Conservation (phyloP, 1,140 invertebrate species). For the Glomeris maerens region DNA sequence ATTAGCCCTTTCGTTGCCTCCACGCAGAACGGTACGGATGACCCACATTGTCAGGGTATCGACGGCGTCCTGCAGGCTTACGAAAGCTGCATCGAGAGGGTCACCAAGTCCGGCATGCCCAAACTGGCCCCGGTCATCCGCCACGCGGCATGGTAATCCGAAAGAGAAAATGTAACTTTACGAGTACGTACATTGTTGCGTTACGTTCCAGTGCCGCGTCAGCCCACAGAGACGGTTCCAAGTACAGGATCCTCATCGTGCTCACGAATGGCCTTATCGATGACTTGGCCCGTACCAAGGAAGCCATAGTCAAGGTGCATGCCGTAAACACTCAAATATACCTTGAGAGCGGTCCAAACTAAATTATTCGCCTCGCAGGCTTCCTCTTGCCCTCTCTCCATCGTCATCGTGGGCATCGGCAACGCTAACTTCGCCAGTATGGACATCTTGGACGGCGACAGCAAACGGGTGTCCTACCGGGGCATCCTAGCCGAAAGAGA, state of each 20-base stretch:
- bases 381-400: conserved; percentile 40
- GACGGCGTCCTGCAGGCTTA: not conserved
- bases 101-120: conserved; percentile 37
- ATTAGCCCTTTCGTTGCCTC: no score
- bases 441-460: conserved; percentile 44
- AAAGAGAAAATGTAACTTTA: no score
- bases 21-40: no score
- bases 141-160: no score
- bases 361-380: conserved; percentile 26
- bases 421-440: conserved; percentile 41
- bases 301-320: conserved; percentile 23
- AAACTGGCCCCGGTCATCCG: conserved; percentile 38
- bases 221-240: conserved; percentile 31
- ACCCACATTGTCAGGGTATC: no score
- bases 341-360: no score
- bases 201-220: conserved; percentile 36
- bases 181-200: no score
- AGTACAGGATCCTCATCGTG: conserved; percentile 48
- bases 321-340: no score
- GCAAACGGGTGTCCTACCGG: conserved; percentile 33
- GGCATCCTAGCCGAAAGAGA: conserved; percentile 38
- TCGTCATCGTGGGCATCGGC: conserved; percentile 47
- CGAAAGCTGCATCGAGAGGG: conserved; percentile 31
- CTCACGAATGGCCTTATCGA: conserved; percentile 52
- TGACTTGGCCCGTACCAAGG: conserved; percentile 46